Percentiles rank a stretch among this genome's conserved stretches.
These are phyloP conservation scores for Saturnia pavonia DNA, from an alignment of 2,888 invertebrate genomes.

Conservation along the genomic window DNA sequence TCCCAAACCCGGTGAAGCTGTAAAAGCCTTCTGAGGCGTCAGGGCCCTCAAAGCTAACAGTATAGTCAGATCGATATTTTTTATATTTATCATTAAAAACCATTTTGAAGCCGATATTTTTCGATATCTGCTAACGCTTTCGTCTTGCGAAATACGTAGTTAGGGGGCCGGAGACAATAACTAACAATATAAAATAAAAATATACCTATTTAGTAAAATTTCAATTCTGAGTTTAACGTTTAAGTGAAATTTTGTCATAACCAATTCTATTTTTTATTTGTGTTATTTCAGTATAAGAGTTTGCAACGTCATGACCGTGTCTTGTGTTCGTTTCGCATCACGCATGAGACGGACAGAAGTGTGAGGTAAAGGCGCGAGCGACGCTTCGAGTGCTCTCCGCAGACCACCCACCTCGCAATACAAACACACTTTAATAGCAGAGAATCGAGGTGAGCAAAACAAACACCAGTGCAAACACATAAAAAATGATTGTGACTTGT, in stretches of 20 bases:
- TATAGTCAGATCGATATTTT: no score
- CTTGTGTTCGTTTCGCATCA: constrained; percentile 6
- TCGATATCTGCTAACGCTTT: no score
- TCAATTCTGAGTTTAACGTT: no score
- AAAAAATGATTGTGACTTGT: constrained; percentile 25
- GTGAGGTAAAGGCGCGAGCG: constrained; percentile 29
- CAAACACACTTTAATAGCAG: constrained; percentile 41
- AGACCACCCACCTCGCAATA: constrained; percentile 54
- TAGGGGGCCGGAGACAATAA: no score
- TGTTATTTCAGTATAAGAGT: neutral
- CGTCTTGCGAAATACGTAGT: no score
- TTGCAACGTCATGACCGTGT: constrained; percentile 5
- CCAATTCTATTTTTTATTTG: neutral
- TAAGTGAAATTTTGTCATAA: neutral
- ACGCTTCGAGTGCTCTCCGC: constrained; percentile 49
- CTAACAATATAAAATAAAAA: no score
- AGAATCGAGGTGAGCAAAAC: constrained; percentile 46
- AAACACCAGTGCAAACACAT: constrained; percentile 41
- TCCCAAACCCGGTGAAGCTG: no score
- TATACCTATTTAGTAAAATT: no score
- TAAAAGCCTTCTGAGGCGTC: no score
- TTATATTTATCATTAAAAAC: no score
- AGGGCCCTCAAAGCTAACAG: no score
- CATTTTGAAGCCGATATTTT: no score
- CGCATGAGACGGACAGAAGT: constrained; percentile 24